Percentiles rank a stretch among this genome's conserved stretches.
Evolutionary conservation across 2,113 vertebrate genomes (phyloP).

Genomic region (Montifringilla adamsi): DNA sequence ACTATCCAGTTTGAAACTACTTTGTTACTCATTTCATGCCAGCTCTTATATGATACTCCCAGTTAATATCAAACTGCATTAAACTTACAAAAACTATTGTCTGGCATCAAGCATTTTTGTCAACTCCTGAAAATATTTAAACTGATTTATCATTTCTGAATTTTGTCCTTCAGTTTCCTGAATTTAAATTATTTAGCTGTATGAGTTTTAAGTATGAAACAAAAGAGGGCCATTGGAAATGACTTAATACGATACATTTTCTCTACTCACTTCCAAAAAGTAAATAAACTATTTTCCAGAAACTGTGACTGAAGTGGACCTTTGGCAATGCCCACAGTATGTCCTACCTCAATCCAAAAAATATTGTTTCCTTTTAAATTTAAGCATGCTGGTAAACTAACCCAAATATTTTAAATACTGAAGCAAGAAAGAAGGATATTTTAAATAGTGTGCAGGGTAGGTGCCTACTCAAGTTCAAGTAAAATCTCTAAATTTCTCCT

Average conservation of each 20-base stretch:
- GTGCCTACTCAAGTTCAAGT: not conserved
- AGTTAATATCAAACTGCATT: not conserved
- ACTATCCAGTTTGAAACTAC: not conserved
- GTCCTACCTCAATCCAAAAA: not conserved
- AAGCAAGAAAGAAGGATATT: not conserved
- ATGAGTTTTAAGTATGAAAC: not conserved
- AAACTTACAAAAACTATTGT: not conserved
- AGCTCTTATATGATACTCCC: not conserved
- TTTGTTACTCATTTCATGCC: not conserved
- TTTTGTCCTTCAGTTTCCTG: not conserved
- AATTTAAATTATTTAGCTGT: not conserved
- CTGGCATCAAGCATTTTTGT: not conserved
- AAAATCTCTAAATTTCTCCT: not conserved
- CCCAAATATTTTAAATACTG: not conserved
- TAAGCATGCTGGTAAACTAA: not conserved
- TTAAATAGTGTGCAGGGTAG: not conserved
- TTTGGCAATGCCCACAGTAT: not conserved
- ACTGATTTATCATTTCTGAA: not conserved
- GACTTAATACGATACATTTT: not conserved
- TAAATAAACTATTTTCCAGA: not conserved
- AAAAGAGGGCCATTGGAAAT: not conserved
- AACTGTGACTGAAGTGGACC: not conserved
- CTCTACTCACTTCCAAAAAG: not conserved
- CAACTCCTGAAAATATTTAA: not conserved
- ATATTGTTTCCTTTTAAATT: not conserved